Base-by-base conservation (phyloP, 2,113 vertebrate genomes). In the Bambusicola thoracicus region DNA sequence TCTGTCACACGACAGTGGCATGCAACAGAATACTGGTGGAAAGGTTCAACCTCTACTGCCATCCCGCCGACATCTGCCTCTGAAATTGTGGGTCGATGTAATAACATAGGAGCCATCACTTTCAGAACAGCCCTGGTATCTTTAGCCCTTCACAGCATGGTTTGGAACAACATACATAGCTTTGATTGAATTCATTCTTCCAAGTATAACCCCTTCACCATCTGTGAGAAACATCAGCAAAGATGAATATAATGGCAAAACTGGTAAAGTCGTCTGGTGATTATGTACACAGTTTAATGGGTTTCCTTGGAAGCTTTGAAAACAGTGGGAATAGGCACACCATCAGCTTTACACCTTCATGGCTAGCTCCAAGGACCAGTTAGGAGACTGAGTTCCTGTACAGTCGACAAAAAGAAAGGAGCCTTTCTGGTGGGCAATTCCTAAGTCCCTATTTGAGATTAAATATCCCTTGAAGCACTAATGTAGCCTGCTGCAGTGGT, bases 381-480 rank as follows among this genome's bases (percentile, higher is more conserved):
- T 43, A 53, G 55, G 75, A 66, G 51, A 56, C 0, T 5, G 22
- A 89, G 36, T 91, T 94, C 53, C 40, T 48, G 0, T 32, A 16
- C 8, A 58, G 66, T 49, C 24, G 48, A 9, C 61, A 81, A 68
- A 25, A 81, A 46, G 51, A 87, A 44, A 55, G 29, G 38, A 30
- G 38, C 21, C 40, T 21, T 81, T 77, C 8, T 34, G 32, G 41
- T 79, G 36, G 13, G 30, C 40, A 79, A 0, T 85, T 85, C 62
- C 56, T 68, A 21, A 81, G 58, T 58, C 44, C 43, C 21, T 66
- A 0, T 73, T 49, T 77, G 70, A 89, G 70, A 56, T 0, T 46
- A 63, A 76, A 11, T 82, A 16, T 86, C 75, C 43, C 73, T 77
- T 91, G 72, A 92, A 94, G 78, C 81, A 34, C 70, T 65, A 69